Evolutionary conservation across 1,140 invertebrate species (phyloP), one percentile per base, ranked within the genome.

Genomic region (Pissodes strobi): DNA sequence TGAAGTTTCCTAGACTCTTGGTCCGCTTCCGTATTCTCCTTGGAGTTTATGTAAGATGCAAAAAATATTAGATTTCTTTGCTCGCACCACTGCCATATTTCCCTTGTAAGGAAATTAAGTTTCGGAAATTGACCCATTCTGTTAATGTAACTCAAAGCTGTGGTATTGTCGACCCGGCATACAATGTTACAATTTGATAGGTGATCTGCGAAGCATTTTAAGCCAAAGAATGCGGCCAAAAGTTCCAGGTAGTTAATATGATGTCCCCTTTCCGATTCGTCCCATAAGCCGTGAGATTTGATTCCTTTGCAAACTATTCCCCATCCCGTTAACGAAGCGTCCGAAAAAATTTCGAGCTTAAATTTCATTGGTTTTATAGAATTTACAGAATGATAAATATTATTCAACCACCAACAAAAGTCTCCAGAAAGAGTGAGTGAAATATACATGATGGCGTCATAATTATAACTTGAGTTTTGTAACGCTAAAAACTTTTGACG

Each of bases 391-490:
- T 23, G 18, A n/a, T n/a, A n/a, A n/a, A n/a, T n/a, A n/a, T n/a
- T n/a, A n/a, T n/a, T n/a, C n/a, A n/a, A n/a, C 74, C 74, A 77
- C 74, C 75, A 76, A 8, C 46, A 25, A n/a, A 74, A 56, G 23
- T 77, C 75, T 2, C 52, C 15, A 12, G n/a, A 10, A 18, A 70
- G 51, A 30, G 23, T 18, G 10, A 56, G 45, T 1, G 60, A 25
- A 23, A 55, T 30, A 9, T 9, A 13, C 18, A 62, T 62, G 1
- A 23, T 55, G 18, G 2, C 25, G 21, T 55, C 19, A 27, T 55
- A 62, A 55, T 60, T 34, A n/a, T 25, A n/a, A 10, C 23, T 19
- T 22, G 15, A 22, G 22, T 17, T 48, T 19, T 12, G 8, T 22
- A 51, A 23, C 4, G 13, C 53, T 18, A 39, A 39, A 12, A 39